Base-by-base conservation (phyloP, 2,888 invertebrate species). In the Cantharis nigra region DNA sequence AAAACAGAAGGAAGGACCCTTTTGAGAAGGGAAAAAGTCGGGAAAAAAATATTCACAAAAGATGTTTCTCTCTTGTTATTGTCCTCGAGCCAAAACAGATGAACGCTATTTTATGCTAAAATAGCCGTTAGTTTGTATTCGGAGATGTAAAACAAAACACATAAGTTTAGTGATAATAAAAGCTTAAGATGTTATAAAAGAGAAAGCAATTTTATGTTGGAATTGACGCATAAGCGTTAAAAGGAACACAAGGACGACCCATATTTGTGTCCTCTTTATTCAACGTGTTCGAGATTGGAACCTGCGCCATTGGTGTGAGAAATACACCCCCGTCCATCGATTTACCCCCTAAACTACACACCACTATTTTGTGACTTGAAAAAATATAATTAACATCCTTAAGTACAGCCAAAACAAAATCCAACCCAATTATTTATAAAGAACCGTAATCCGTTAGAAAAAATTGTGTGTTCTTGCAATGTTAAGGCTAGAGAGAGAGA, bases 241-340 rank as follows among this genome's bases (percentile, higher is more conserved):
- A 75, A 78, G 71, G 69, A 76, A 78, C 76, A 78, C 78, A 78
- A 78, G 78, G 78, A 78, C 78, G 75, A 69, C 72, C 70, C 78
- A 78, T 75, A 73, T 70, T 76, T 75, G 75, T 81, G 80, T 78
- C 80, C 80, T 79, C 79, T 79, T 79, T 79, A 81, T 81, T 82
- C 80, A 83, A 83, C 82, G 83, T 83, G 83, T 81, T 82, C 75
- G 76, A 81, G 84, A 83, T 84, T 80, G 82, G 83, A 85, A 83
- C 85, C 85, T 88, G 87, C 85, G 85, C 86, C 82, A 84, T 85
- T 80, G 79, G 80, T 79, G 77, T 77, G 80, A 82, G 82, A 83
- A 83, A 81, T 79, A 82, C 81, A 83, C 80, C 82, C 81, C 82
- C 83, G 78, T 78, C 78, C 84, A 85, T 85, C 85, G 85, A 85